Evolutionary conservation across 2,113 vertebrate genomes (phyloP).

Genomic region (Lontra canadensis): DNA sequence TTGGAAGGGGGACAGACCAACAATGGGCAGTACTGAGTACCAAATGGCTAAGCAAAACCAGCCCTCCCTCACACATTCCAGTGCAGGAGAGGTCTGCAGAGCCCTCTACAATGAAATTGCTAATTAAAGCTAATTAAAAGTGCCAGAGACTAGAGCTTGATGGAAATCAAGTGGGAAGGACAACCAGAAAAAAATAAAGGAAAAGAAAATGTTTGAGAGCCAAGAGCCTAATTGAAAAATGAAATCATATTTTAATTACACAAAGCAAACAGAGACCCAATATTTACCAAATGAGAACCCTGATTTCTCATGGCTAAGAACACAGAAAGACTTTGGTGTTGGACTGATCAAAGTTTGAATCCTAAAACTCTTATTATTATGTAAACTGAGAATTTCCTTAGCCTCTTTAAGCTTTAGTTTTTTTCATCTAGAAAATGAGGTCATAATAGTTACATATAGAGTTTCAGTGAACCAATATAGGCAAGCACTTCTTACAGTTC

Average conservation of each 20-base stretch:
- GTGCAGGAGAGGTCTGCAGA: conserved; percentile 8
- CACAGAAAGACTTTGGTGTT: neutral
- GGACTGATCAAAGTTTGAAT: neutral
- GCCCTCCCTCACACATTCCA: neutral
- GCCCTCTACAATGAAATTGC: conserved; percentile 42
- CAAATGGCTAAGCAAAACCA: neutral
- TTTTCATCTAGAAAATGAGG: neutral
- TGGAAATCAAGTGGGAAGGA: conserved; percentile 49
- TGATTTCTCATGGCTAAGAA: neutral
- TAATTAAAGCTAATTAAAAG: conserved; percentile 80
- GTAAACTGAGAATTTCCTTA: neutral
- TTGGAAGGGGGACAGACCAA: neutral
- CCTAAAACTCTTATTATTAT: neutral
- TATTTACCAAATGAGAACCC: neutral
- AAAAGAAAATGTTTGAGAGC: conserved; percentile 64
- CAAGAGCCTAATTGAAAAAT: conserved; percentile 74
- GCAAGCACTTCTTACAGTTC: neutral
- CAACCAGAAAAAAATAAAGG: conserved; percentile 66
- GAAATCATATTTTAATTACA: conserved; percentile 75
- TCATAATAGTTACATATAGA: neutral
- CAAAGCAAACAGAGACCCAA: conserved; percentile 47
- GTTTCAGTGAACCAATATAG: neutral
- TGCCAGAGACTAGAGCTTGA: conserved; percentile 73
- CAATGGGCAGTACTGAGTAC: neutral
- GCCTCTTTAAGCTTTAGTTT: neutral